Conservation (phyloP, 2,113 vertebrate genomes). For the Pipa parva region DNA sequence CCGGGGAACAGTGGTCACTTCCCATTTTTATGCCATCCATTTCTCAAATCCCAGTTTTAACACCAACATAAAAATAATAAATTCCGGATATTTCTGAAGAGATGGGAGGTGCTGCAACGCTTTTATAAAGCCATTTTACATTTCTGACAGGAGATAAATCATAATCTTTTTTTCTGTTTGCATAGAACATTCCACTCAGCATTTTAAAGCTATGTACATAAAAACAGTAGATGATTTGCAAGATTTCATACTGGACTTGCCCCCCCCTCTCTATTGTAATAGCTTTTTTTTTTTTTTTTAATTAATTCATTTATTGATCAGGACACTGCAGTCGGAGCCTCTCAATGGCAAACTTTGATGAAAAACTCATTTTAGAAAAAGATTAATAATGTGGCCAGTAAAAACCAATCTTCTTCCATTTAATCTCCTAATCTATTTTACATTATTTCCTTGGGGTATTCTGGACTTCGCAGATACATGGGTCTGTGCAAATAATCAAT, state of each 20-base stretch:
- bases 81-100: constrained; percentile 1
- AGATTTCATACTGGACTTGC: constrained; percentile 46
- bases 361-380: constrained; percentile 68
- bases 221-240: constrained; percentile 19
- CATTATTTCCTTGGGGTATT: constrained; percentile 73
- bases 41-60: neutral
- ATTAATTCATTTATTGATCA: constrained; percentile 61
- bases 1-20: neutral
- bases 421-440: constrained; percentile 82
- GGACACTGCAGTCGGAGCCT: constrained; percentile 45
- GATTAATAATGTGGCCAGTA: constrained; percentile 70
- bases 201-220: constrained; percentile 33
- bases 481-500: constrained; percentile 73
- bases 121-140: constrained; percentile 30
- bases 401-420: constrained; percentile 75
- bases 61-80: neutral
- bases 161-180: constrained; percentile 29
- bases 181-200: constrained; percentile 32
- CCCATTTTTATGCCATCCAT: neutral
- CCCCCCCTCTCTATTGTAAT: constrained; percentile 3
- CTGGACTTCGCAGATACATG: constrained; percentile 68
- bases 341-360: constrained; percentile 63
- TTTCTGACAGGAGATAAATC: constrained; percentile 28
- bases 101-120: neutral
- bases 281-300: constrained; percentile 49